A percentile compares a stretch with the other conserved stretches of the same genome.
Conservation (phyloP, 2,797 vertebrate species). For the Pantherophis vulpinus region DNA sequence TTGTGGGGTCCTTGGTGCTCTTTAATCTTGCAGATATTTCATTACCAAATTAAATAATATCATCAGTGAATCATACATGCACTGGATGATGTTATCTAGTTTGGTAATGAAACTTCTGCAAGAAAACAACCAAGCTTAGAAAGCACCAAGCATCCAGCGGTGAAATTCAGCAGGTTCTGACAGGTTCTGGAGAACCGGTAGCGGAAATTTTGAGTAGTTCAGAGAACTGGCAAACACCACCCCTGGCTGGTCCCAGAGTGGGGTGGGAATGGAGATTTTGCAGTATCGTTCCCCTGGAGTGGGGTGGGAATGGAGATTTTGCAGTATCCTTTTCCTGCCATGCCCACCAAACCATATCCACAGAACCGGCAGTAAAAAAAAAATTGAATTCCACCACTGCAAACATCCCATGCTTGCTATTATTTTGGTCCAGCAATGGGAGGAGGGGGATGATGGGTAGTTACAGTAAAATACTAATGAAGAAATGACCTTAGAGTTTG, state of each 20-base stretch:
- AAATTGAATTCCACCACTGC: no score
- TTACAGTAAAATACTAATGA: constrained; percentile 9
- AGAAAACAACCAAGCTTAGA: neutral
- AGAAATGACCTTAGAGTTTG: constrained; percentile 16
- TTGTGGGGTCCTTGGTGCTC: neutral
- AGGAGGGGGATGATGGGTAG: neutral
- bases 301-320: no score
- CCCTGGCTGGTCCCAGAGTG: no score
- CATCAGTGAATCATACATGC: neutral
- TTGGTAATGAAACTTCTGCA: neutral
- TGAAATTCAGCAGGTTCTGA: no score
- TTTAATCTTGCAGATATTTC: neutral
- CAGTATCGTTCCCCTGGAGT: no score
- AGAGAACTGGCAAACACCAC: no score
- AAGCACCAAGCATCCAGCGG: neutral
- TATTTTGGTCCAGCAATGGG: neutral
- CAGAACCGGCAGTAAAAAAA: no score
- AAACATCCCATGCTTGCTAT: neutral
- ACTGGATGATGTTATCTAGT: neutral
- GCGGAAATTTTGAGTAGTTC: no score
- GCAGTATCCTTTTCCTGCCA: no score
- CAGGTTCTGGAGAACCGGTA: no score
- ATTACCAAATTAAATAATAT: neutral
- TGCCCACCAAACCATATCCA: no score
- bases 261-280: no score